Percentiles rank a stretch among this genome's conserved stretches.
These are phyloP conservation scores for Nysson spinosus DNA, from an alignment of 2,888 invertebrate species.

Conservation along the genomic window DNA sequence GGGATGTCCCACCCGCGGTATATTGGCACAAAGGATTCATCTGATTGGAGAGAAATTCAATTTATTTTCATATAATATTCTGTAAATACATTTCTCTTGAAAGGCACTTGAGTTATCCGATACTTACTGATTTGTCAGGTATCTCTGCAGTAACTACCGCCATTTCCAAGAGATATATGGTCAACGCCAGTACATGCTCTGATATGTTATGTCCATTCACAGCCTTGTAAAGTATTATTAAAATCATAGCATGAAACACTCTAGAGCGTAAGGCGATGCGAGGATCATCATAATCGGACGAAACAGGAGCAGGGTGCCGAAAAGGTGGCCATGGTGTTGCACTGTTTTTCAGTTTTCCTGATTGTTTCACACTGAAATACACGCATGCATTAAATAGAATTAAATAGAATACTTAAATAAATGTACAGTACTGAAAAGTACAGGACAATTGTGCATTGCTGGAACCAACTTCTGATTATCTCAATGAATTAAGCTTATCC, in stretches of 20 bases:
- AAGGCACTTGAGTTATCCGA: too few relatives aligned
- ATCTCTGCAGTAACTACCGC: slow-evolving; percentile 81
- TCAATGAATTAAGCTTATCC: background rate
- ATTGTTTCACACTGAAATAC: slow-evolving; percentile 81
- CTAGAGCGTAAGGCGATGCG: slow-evolving; percentile 81
- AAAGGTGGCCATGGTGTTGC: slow-evolving; percentile 90
- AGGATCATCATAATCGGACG: slow-evolving; percentile 84
- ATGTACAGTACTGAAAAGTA: too few relatives aligned
- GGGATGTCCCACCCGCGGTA: slow-evolving; percentile 64
- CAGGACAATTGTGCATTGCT: too few relatives aligned
- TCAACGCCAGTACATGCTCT: slow-evolving; percentile 92
- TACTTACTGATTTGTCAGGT: slow-evolving; percentile 76
- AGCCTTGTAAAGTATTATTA: slow-evolving; percentile 91
- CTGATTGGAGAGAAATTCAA: slow-evolving; percentile 59
- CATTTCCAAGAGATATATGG: slow-evolving; percentile 92
- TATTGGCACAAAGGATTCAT: slow-evolving; percentile 79
- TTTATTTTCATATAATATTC: too few relatives aligned
- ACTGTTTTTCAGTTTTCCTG: slow-evolving; percentile 80
- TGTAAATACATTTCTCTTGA: too few relatives aligned
- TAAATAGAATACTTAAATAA: slow-evolving; percentile 1
- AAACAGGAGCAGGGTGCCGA: slow-evolving; percentile 83
- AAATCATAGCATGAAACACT: slow-evolving; percentile 85
- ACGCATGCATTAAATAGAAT: too few relatives aligned
- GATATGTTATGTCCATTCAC: slow-evolving; percentile 86
- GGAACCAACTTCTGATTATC: too few relatives aligned